Conservation (phyloP, 2,113 vertebrate genomes). For the zebrafish (Danio rerio) region DNA sequence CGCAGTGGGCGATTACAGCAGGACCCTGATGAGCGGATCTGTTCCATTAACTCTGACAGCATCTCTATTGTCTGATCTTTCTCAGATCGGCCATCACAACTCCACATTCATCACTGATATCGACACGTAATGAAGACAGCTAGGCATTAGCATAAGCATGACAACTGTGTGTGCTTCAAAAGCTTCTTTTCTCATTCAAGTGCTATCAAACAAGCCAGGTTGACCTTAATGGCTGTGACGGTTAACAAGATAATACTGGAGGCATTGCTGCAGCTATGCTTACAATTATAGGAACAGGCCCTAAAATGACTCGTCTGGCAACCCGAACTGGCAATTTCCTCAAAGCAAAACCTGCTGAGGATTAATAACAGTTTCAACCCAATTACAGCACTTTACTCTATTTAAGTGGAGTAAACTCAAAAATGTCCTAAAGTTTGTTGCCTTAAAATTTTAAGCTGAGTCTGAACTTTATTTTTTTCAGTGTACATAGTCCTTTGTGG, state of each 20-base stretch:
- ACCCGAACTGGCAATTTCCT: no score
- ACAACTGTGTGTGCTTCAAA: conserved; percentile 3
- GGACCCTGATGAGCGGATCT: conserved; percentile 29
- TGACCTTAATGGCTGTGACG: conserved; percentile 57
- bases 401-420: no score
- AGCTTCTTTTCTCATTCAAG: conserved; percentile 63
- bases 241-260: conserved; percentile 41
- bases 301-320: no score
- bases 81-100: conserved; percentile 43
- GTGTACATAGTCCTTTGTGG: no score
- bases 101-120: background rate
- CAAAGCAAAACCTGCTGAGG: no score
- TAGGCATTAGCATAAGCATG: conserved; percentile 60
- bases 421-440: no score
- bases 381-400: no score
- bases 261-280: no score
- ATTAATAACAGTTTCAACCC: no score
- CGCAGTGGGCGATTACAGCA: conserved; percentile 58
- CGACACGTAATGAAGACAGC: conserved; percentile 49
- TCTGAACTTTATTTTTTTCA: no score
- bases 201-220: conserved; percentile 56
- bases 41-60: conserved; percentile 44
- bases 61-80: conserved; percentile 61
- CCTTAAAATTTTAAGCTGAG: no score
- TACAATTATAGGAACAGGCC: no score